These are phyloP conservation scores for Aphelocoma californica DNA, from an alignment of 2,797 vertebrate genomes.

Conservation along the genomic window DNA sequence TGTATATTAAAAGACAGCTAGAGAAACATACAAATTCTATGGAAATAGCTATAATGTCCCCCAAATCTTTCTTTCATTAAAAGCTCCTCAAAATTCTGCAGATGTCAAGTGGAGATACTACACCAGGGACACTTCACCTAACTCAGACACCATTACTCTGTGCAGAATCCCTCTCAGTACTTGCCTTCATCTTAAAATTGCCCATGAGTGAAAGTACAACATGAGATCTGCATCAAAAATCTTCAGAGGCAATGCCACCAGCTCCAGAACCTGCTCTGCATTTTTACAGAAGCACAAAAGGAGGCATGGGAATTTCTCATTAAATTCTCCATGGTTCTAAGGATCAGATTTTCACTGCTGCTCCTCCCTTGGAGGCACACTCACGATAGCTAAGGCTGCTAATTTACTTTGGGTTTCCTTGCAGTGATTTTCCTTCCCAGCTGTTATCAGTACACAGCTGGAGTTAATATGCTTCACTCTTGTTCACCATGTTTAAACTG, in stretches of 20 bases:
- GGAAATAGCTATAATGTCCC: background rate
- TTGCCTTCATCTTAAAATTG: background rate
- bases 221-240: background rate
- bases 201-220: background rate
- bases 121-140: background rate
- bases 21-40: background rate
- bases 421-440: conserved; percentile 30
- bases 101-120: background rate
- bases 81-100: background rate
- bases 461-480: conserved; percentile 38
- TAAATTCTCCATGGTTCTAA: background rate
- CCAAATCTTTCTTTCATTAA: background rate
- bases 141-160: background rate
- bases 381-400: background rate
- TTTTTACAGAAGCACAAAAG: background rate
- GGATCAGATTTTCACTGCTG: background rate
- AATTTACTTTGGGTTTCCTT: conserved; percentile 9
- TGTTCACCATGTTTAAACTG: conserved; percentile 36
- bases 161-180: background rate
- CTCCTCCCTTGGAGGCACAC: background rate
- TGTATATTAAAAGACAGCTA: background rate
- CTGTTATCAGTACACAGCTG: conserved; percentile 51
- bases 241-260: fast-evolving
- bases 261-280: background rate
- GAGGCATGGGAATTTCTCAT: background rate